These are phyloP conservation scores for Drosophila takahashii DNA, from an alignment of 1,140 invertebrate species.

Conservation along the genomic window DNA sequence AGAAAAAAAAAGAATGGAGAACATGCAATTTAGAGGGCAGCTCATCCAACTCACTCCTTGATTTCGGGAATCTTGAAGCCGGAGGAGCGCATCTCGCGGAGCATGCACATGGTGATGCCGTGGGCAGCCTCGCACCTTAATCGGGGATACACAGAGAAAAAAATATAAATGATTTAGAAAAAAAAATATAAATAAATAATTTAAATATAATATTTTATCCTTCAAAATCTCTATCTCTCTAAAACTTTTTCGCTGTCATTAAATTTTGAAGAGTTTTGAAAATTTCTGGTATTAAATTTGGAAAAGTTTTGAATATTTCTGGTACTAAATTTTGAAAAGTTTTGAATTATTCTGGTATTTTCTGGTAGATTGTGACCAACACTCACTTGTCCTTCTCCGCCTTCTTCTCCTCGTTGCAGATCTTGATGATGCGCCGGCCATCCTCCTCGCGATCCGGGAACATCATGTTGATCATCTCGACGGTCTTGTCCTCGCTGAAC, in stretches of 20 bases:
- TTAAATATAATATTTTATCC: too few species aligned
- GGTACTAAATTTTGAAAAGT: too few species aligned
- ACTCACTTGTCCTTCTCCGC: constrained; percentile 65
- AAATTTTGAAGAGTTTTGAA: too few species aligned
- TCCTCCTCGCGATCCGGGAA: constrained; percentile 54
- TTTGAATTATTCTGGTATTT: too few species aligned
- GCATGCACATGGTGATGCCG: constrained; percentile 67
- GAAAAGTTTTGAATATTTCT: too few species aligned
- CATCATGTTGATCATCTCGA: constrained; percentile 66
- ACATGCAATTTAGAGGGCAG: background rate
- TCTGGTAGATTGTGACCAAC: background rate
- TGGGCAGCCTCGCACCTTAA: constrained; percentile 70
- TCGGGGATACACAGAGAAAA: background rate
- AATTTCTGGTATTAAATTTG: too few species aligned
- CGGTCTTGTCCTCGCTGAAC: constrained; percentile 51
- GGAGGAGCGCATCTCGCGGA: constrained; percentile 53
- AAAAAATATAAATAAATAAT: background rate
- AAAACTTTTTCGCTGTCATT: too few species aligned
- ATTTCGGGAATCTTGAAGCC: constrained; percentile 63
- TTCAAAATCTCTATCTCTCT: too few species aligned
- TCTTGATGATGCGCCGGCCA: constrained; percentile 27
- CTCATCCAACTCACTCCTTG: constrained; percentile 43
- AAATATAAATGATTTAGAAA: too few species aligned
- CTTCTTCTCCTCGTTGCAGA: constrained; percentile 44
- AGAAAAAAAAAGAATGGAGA: constrained; percentile 19